Evolutionary conservation across 2,888 invertebrate genomes (phyloP), one percentile per base, ranked within the genome.

Genomic region (Chesias legatella): DNA sequence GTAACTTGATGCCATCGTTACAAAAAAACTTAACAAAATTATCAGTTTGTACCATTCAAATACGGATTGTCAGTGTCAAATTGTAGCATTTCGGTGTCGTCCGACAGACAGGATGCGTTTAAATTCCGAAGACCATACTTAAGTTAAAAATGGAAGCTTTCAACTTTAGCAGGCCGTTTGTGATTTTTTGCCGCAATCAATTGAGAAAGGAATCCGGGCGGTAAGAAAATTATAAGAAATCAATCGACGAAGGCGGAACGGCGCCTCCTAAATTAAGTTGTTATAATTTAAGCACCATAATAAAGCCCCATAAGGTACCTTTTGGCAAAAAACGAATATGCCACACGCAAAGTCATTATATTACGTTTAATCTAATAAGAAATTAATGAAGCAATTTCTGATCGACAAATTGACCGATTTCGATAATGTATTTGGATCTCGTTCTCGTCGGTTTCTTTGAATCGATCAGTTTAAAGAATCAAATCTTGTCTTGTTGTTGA

Each of bases 241-340:
- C 79, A 83, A 83, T 80, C 72, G 76, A 76, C 57, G 75, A 68
- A 73, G 83, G 82, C 81, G 83, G 82, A 63, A 53, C 74, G 76
- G 82, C 77, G 82, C 84, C 83, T 79, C 71, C 72, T 71, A 79
- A 83, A 88, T 88, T 86, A 81, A 84, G 86, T 82, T 81, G 81
- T 86, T 83, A 83, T 68, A 68, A 52, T 66, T 68, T 70, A 79
- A 73, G 76, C 73, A 77, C 74, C 70, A 79, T 76, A 78, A 79
- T 80, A 71, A 78, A 73, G 58, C 39, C 53, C 71, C 67, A 69
- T 75, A 76, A 75, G 67, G 73, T 67, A 74, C 75, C 56, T 70
- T 76, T 76, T 75, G 67, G 79, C 80, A 75, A 79, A 80, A 83
- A 80, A 72, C 39, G 44, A 56, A 59, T 60, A 64, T 74, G 70